phyloP scores from a whole-genome alignment of 2,888 invertebrate genomes.

The Agonopterix arenella region DNA sequence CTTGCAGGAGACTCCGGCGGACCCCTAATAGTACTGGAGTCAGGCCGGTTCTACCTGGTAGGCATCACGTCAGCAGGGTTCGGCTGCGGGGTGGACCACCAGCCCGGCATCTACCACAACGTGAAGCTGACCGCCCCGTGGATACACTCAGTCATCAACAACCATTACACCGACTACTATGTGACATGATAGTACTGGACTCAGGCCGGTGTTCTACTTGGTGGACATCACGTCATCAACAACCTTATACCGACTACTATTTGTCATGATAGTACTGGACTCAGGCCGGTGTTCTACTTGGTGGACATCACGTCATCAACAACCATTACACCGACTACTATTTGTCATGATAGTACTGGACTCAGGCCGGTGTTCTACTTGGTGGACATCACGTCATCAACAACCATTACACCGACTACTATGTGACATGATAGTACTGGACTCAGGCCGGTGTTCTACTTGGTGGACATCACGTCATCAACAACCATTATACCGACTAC shows the following conservation, averaged over 20 bases:
- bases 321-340: no score
- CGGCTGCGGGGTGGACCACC: slow-evolving; percentile 90
- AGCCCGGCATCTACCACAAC: slow-evolving; percentile 92
- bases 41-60: slow-evolving; percentile 84
- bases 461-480: slow-evolving; percentile 92
- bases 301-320: slow-evolving; percentile 89
- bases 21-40: slow-evolving; percentile 82
- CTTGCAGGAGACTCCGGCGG: slow-evolving; percentile 88
- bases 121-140: slow-evolving; percentile 82
- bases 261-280: slow-evolving; percentile 78
- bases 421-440: slow-evolving; percentile 76
- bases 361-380: no score
- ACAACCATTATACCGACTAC: slow-evolving; percentile 27
- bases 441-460: slow-evolving; percentile 83
- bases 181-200: no score
- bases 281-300: slow-evolving; percentile 86
- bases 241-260: no score
- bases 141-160: slow-evolving; percentile 66
- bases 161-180: no score
- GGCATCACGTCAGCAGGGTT: slow-evolving; percentile 92
- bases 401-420: no score
- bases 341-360: no score
- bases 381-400: no score
- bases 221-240: no score
- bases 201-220: no score